These are phyloP conservation scores for Seriola dumerili DNA, from an alignment of 2,113 vertebrate genomes.

Conservation along the genomic window DNA sequence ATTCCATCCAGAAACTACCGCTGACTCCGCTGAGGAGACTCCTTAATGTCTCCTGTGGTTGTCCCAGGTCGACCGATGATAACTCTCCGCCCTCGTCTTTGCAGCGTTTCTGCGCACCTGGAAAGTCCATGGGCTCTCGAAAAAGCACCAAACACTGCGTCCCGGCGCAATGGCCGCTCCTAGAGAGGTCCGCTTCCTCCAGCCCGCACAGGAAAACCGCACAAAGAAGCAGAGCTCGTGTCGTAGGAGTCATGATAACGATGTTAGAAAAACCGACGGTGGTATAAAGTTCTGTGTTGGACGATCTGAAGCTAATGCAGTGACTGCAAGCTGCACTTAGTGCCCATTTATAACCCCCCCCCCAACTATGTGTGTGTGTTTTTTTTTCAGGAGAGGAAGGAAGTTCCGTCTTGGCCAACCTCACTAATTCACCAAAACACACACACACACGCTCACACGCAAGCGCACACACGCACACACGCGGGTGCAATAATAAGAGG, in stretches of 20 bases:
- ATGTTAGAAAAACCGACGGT: neutral
- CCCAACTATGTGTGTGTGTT: neutral
- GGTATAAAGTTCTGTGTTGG: neutral
- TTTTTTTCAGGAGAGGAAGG: conserved; percentile 66
- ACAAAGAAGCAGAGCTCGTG: neutral
- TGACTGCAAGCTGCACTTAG: conserved; percentile 1
- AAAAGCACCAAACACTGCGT: conserved; percentile 25
- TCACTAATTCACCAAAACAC: conserved; percentile 7
- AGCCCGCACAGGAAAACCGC: conserved; percentile 42
- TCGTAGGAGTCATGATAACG: conserved; percentile 22
- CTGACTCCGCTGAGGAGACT: rapidly evolving
- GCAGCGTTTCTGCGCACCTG: conserved; percentile 28
- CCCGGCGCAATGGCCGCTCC: conserved; percentile 28
- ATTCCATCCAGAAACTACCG: conserved; percentile 52
- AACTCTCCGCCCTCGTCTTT: rapidly evolving
- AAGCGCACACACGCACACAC: neutral
- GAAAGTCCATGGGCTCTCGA: neutral
- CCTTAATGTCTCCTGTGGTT: rapidly evolving
- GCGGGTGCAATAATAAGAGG: neutral
- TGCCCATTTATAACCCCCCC: conserved; percentile 66
- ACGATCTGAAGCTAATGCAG: neutral
- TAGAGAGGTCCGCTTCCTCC: conserved; percentile 2
- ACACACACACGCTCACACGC: neutral
- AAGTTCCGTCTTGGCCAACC: conserved; percentile 55
- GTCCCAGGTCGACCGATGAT: rapidly evolving